Evolutionary conservation across 2,113 vertebrate species (phyloP), one percentile per base, ranked within the genome.

Genomic region (Chionis minor): DNA sequence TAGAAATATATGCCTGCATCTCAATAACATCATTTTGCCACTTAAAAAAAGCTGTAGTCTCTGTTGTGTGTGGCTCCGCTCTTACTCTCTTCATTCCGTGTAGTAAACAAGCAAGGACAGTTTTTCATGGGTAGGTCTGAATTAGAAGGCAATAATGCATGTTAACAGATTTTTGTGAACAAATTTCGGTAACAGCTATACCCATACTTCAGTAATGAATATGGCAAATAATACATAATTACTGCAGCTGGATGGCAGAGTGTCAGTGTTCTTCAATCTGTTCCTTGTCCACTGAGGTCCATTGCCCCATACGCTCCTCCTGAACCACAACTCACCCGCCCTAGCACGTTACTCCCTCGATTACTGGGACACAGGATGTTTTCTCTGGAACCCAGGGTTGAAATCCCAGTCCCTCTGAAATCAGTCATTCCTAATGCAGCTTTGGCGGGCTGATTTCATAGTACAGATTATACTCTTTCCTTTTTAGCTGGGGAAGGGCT

Each of bases 321-420:
- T 55, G 67, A 63, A 38, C 44, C 32, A 84, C 45, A 80, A 38
- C 67, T n/a, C 65, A 71, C 2, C 7, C 0, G 0, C 22, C 12
- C 30, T 26, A 62, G 30, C 8, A 38, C 3, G 14, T 49, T 55
- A 49, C 13, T 74, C 17, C 40, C 44, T 23, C n/a, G 35, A 75
- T 44, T 84, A 52, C 33, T 54, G 66, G 14, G 58, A 92, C 45
- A 72, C 9, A 22, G 38, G 49, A 77, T 58, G 45, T n/a, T 92
- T 86, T 38, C 65, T 83, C 59, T 28, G 70, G 69, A 85, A 72
- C 2, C 23, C 8, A 26, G 18, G 16, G 14, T 1, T 85, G 33
- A 82, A 92, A 92, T 61, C 72, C 33, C 56, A 92, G 1, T 59
- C 38, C 20, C 32, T 86, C 45, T 45, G 61, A 77, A 67, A 86